Evolutionary conservation across 2,888 invertebrate species (phyloP).

Genomic region (Tenthredo mesomela): DNA sequence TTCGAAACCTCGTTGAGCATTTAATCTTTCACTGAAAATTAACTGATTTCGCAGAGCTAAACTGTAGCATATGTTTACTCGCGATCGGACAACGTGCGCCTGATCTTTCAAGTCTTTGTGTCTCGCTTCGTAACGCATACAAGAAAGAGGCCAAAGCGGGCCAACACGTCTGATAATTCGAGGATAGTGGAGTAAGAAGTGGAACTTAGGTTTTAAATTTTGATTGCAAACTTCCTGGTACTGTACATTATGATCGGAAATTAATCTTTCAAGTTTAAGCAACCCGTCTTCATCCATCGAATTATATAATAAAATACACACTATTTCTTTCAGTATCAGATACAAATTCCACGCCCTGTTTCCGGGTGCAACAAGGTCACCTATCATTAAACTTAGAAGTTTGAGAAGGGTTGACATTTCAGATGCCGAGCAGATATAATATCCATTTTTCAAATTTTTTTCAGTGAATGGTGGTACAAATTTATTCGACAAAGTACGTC

Average conservation of each 20-base stretch:
- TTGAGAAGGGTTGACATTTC: neutral
- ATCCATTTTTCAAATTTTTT: neutral
- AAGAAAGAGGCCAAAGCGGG: neutral
- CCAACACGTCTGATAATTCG: neutral
- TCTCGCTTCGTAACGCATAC: slow-evolving; percentile 5
- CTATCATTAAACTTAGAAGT: neutral
- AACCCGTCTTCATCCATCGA: neutral
- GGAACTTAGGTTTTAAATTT: neutral
- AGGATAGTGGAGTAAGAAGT: neutral
- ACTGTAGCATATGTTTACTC: neutral
- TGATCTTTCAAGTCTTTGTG: neutral
- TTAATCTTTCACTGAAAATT: neutral
- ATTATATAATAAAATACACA: neutral
- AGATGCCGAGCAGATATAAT: slow-evolving; percentile 19
- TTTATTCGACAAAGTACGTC: slow-evolving; percentile 32
- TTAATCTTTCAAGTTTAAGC: neutral
- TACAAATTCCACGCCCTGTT: neutral
- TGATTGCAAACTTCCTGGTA: neutral
- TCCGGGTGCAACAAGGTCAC: slow-evolving; percentile 6
- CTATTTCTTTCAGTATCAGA: neutral
- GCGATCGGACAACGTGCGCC: neutral
- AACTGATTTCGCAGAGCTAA: neutral
- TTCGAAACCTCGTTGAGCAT: neutral
- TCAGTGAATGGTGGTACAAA: slow-evolving; percentile 35
- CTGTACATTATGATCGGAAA: neutral